Evolutionary conservation across 1,140 invertebrate genomes (phyloP).

Genomic region (Argopecten irradians): DNA sequence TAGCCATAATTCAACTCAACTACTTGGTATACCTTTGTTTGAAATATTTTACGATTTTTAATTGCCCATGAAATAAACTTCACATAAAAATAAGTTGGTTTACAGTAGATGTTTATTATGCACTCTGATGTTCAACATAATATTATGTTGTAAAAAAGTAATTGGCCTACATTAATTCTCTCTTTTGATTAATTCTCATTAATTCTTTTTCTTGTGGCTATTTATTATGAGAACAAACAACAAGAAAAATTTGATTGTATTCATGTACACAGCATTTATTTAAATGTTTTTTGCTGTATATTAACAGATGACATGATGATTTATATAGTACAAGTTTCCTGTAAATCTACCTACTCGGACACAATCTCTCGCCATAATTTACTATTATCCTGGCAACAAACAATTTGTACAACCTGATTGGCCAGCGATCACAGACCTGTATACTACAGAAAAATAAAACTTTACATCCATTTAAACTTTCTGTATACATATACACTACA

Average conservation of each 20-base stretch:
- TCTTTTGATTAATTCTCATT: too few species aligned
- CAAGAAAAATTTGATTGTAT: not conserved
- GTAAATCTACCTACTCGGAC: not conserved
- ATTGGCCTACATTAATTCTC: too few species aligned
- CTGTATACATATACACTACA: not conserved
- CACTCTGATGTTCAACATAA: too few species aligned
- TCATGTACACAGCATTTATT: constrained; percentile 3
- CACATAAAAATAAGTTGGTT: too few species aligned
- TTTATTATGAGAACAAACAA: too few species aligned
- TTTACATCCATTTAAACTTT: constrained; percentile 6
- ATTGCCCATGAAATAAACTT: too few species aligned
- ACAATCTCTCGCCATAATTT: constrained; percentile 17
- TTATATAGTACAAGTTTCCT: not conserved
- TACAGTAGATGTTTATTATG: too few species aligned
- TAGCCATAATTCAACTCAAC: too few species aligned
- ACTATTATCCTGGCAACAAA: constrained; percentile 1
- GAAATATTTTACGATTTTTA: too few species aligned
- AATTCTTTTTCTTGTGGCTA: too few species aligned
- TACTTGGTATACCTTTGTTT: too few species aligned
- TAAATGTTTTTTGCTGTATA: not conserved
- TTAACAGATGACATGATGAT: not conserved
- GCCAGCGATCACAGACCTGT: not conserved
- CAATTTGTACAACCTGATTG: constrained; percentile 1
- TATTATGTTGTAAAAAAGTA: too few species aligned
- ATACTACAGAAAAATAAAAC: not conserved